Base-by-base conservation (phyloP, 2,888 invertebrate genomes). In the Oscheius onirici region DNA sequence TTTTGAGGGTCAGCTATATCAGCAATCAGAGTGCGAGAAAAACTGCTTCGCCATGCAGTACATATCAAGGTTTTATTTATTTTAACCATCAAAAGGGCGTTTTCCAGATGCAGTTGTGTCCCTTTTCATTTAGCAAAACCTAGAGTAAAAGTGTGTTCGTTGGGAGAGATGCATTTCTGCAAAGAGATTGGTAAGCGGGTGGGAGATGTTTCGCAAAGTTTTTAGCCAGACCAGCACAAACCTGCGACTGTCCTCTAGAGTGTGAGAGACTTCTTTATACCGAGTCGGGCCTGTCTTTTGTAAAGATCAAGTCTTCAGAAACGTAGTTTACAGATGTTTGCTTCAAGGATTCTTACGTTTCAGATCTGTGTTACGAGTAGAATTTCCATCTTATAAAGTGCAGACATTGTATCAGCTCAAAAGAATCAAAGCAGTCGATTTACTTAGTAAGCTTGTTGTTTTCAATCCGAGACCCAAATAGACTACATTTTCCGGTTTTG, bases 361-460 rank as follows among this genome's bases (percentile, higher is more conserved):
- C 28, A 63, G 63, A n/a, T 63, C 63, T 24, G 26, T 63, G 6
- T n/a, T 63, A 8, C 63, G 46, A 6, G 10, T 63, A 26, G 63
- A 63, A 34, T 63, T 63, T 11, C 49, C 63, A 5, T 63, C 63
- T n/a, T 15, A 28, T 26, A 63, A 63, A 46, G 63, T 63, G n/a
- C 26, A n/a, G 3, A 28, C 34, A 10, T 26, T 17, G 1, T 63
- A 24, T 24, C 68, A 68, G 24, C 46, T 57, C 24, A 75, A 79
- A 71, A 46, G 78, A 11, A 75, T 82, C n/a, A 76, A 73, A 46
- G 75, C 75, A 24, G 74, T 82, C 10, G 80, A 82, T 54, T 26
- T 81, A 28, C 75, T 82, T 71, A 81, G 80, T 79, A 55, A 54
- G 67, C 57, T 68, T 52, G 15, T 63, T 61, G 6, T 28, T 17